phyloP scores from a whole-genome alignment of 2,797 vertebrate species.

The Petrocephalus sullivani region DNA sequence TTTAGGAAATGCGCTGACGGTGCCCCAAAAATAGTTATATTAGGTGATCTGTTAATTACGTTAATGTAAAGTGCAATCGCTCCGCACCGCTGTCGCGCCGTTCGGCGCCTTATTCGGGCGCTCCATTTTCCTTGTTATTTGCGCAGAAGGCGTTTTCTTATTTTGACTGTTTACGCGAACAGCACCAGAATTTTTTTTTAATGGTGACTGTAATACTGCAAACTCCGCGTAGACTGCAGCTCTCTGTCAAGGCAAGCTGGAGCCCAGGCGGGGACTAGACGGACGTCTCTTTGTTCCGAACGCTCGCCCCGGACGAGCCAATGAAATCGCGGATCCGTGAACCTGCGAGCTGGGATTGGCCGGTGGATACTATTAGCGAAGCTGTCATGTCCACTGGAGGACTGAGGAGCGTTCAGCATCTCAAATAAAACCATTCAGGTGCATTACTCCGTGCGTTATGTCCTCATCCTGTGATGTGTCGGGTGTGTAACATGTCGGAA shows the following conservation, averaged over 20 bases:
- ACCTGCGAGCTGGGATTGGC: conserved; percentile 63
- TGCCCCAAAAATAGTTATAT: not conserved
- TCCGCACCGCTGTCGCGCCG: conserved; percentile 46
- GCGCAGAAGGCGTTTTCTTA: conserved; percentile 71
- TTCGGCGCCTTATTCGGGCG: not conserved
- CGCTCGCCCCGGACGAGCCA: conserved; percentile 61
- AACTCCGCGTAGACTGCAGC: conserved; percentile 14
- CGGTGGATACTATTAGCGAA: conserved; percentile 42
- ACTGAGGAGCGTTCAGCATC: conserved; percentile 27
- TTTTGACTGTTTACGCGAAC: conserved; percentile 27
- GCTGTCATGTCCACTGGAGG: conserved; percentile 37
- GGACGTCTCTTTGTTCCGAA: conserved; percentile 74
- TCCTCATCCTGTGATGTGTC: not conserved
- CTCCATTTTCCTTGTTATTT: conserved; percentile 42
- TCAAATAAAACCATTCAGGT: conserved; percentile 13
- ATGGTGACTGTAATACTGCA: conserved; percentile 36
- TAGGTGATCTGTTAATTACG: not conserved
- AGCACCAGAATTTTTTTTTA: conserved; percentile 34
- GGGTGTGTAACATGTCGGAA: not conserved
- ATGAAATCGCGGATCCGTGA: conserved; percentile 67
- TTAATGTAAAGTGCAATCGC: conserved; percentile 42
- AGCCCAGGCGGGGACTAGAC: conserved; percentile 56
- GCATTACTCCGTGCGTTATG: not conserved
- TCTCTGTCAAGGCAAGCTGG: conserved; percentile 32
- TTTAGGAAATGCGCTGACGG: not conserved